A percentile compares a stretch with the other conserved stretches of the same genome.
Conservation (phyloP, 1,140 invertebrate genomes). For the Popillia japonica region DNA sequence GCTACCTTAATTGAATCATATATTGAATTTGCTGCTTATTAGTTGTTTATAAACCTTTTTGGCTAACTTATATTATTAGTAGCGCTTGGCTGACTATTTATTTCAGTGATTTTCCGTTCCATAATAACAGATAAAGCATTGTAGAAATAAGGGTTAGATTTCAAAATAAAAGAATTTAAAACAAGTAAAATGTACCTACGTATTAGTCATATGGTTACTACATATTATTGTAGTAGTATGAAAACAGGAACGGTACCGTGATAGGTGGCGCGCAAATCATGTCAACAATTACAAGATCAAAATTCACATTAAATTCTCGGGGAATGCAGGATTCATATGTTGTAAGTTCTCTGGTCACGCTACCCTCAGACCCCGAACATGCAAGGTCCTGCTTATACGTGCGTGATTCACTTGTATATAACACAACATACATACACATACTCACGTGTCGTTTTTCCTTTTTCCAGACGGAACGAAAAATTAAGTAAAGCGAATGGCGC, state of each 20-base stretch:
- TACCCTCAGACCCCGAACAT: constrained; percentile 40
- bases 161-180: no score
- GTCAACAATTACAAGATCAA: constrained; percentile 50
- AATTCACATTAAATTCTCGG: constrained; percentile 47
- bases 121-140: no score
- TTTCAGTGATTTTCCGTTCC: no score
- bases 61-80: no score
- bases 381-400: constrained; percentile 40
- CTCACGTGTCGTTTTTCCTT: constrained; percentile 42
- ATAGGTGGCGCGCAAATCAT: constrained; percentile 44
- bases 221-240: neutral
- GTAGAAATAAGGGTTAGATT: no score
- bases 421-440: constrained; percentile 38
- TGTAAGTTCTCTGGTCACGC: constrained; percentile 31
- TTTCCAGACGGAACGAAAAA: constrained; percentile 23
- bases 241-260: constrained; percentile 13
- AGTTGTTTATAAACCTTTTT: no score
- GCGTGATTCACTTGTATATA: constrained; percentile 48
- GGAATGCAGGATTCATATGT: constrained; percentile 47
- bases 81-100: no score
- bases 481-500: constrained; percentile 1
- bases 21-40: no score
- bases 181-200: no score
- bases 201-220: neutral
- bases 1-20: no score